Conservation (phyloP, 2,113 vertebrate species). For the Atrichornis clamosus region DNA sequence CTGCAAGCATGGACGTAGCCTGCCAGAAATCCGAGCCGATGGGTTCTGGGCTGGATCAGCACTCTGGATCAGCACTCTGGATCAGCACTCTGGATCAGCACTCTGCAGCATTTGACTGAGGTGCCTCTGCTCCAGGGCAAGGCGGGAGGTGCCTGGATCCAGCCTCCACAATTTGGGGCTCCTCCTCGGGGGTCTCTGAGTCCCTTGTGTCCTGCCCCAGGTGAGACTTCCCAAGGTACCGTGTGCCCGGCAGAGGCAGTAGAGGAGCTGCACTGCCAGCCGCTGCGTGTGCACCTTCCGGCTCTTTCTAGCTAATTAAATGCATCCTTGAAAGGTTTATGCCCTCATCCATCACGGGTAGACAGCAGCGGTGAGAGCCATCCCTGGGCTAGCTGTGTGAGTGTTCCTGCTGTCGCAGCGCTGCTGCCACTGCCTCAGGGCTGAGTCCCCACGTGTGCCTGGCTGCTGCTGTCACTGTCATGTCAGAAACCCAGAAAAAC, state of each 20-base stretch:
- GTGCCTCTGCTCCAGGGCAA: neutral
- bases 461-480: neutral
- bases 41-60: neutral
- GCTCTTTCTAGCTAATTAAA: neutral
- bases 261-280: neutral
- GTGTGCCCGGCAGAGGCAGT: neutral
- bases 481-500: neutral
- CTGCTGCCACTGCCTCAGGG: neutral
- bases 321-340: constrained; percentile 4
- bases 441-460: neutral
- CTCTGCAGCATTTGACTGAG: neutral
- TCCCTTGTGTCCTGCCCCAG: neutral
- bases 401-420: neutral
- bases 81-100: neutral
- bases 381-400: neutral
- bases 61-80: neutral
- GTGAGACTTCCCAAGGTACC: neutral
- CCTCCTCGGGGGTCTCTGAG: rapidly evolving
- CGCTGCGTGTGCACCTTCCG: neutral
- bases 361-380: neutral
- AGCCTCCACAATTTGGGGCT: neutral
- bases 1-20: rapidly evolving
- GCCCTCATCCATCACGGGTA: neutral
- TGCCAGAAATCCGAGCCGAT: neutral
- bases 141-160: neutral